These are phyloP conservation scores for Malthinus flaveolus DNA, from an alignment of 2,888 invertebrate genomes.

Conservation along the genomic window DNA sequence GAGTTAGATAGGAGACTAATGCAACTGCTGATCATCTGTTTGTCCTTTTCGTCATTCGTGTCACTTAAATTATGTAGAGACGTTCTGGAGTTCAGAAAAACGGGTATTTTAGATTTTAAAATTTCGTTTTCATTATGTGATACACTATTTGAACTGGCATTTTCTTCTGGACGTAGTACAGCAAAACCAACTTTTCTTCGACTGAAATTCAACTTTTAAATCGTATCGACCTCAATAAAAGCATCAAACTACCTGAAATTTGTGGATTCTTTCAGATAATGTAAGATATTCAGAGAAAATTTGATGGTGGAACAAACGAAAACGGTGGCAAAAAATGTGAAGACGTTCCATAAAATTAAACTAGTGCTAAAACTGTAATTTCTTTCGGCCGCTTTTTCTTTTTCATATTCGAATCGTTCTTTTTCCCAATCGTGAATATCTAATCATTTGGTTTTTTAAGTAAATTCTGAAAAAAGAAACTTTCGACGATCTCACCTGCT, in stretches of 20 bases:
- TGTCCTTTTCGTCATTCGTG: background rate
- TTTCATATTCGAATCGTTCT: background rate
- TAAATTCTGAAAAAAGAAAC: background rate
- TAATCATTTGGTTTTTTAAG: constrained; percentile 2
- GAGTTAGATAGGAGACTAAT: background rate
- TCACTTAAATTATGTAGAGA: background rate
- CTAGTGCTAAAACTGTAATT: constrained; percentile 6
- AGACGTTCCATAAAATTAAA: constrained; percentile 15
- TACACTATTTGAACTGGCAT: too few relatives aligned
- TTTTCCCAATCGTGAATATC: constrained; percentile 14
- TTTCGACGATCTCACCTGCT: constrained; percentile 3
- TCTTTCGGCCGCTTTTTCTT: background rate
- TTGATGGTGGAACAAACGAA: constrained; percentile 6
- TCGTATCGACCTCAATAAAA: too few relatives aligned
- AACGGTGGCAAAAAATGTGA: constrained; percentile 13
- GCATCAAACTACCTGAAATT: background rate
- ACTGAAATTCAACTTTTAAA: too few relatives aligned
- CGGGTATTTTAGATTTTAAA: background rate
- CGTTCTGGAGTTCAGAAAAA: background rate
- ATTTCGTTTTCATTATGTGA: too few relatives aligned
- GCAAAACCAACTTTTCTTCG: too few relatives aligned
- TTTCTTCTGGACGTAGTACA: too few relatives aligned
- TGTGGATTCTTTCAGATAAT: background rate
- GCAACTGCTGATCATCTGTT: background rate
- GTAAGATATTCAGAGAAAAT: background rate